Base-by-base conservation (phyloP, 1,140 invertebrate genomes). In the Hormaphis cornu region DNA sequence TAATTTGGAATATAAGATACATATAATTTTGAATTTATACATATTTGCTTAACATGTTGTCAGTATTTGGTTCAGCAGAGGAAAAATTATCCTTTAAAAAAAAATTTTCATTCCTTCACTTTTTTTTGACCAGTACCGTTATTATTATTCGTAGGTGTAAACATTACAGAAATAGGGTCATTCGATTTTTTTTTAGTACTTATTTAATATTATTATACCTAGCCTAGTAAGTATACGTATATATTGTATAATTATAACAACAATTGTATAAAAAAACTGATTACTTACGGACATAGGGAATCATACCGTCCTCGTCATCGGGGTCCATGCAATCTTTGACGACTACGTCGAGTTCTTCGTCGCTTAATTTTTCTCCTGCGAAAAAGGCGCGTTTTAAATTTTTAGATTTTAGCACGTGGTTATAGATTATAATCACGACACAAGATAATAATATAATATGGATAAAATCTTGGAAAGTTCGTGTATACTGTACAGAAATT, bases 281-380 rank as follows among this genome's bases (percentile, higher is more conserved):
- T 20, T 63, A 72, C 72, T 73, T 74, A 76, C 75, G 71, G 40
- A 58, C 71, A 53, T 75, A 76, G 16, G 73, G 69, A 28, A 75
- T 74, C 53, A 73, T 72, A n/a, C 76, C 76, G 9, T 77, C 75
- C 26, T 76, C 75, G 63, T 76, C 73, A 69, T 75, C 74, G 4
- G 71, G 70, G 20, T 73, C 74, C 59, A 74, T 69, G 63, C 73
- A 74, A 69, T 76, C 75, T 24, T 72, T 72, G 58, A 76, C 72
- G 14, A 75, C 70, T 59, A 72, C 71, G 7, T 74, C 74, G 7
- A 75, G 71, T 71, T 77, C 74, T 9, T 35, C 24, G 5, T 76
- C 74, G 35, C 70, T 69, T 30, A 76, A 72, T 71, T 73, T 74
- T 59, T 76, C 76, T 58, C 74, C 75, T 74, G 22, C 3, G 52